Percentiles rank a stretch among this genome's conserved stretches.
Conservation (phyloP, 2,113 vertebrate species). For the Nothocercus nigrocapillus region DNA sequence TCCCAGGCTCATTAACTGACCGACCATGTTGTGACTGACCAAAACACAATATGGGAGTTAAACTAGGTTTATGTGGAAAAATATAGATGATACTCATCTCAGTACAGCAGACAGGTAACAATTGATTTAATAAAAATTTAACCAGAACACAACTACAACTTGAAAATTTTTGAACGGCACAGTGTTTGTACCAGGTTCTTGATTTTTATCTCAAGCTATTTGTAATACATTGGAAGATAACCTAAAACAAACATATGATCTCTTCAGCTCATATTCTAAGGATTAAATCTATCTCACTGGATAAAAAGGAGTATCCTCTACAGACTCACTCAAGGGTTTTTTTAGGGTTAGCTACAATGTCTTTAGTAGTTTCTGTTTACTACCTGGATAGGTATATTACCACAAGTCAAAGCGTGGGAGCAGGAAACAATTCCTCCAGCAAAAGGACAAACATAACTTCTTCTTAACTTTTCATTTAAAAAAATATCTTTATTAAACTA, state of each 20-base stretch:
- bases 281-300: background rate
- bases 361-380: background rate
- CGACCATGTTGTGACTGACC: background rate
- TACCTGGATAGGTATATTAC: background rate
- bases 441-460: background rate
- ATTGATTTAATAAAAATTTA: slow-evolving; percentile 31
- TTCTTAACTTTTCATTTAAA: background rate
- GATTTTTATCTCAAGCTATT: background rate
- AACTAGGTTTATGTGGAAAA: slow-evolving; percentile 1
- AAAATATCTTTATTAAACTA: background rate
- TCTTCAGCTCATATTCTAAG: background rate
- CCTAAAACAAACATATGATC: background rate
- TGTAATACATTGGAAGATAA: background rate
- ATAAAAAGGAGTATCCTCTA: background rate
- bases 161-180: background rate
- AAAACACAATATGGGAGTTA: slow-evolving; percentile 4
- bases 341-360: background rate
- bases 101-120: slow-evolving; percentile 26
- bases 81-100: slow-evolving; percentile 12
- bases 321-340: background rate
- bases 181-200: background rate
- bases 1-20: background rate
- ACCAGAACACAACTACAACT: slow-evolving; percentile 17
- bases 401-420: background rate
- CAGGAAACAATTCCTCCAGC: background rate